Evolutionary conservation across 2,888 invertebrate species (phyloP).

Genomic region (Lysandra coridon): DNA sequence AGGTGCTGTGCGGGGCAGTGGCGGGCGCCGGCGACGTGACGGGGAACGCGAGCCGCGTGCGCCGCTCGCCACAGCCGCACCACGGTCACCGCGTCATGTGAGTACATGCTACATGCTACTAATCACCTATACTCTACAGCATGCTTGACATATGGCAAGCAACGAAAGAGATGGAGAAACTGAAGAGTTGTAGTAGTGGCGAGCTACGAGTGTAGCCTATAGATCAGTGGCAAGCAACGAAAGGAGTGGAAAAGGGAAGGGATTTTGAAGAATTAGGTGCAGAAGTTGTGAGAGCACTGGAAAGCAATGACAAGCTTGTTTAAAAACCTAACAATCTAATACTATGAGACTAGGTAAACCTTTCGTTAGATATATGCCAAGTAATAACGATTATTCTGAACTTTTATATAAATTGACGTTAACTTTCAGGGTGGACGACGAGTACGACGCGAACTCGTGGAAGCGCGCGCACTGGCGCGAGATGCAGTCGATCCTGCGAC

Average conservation of each 20-base stretch:
- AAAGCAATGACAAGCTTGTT: too few species aligned
- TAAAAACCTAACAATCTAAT: too few species aligned
- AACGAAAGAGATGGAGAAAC: too few species aligned
- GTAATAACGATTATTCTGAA: background rate
- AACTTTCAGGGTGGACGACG: conserved; percentile 65
- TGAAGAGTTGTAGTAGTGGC: background rate
- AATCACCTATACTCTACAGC: background rate
- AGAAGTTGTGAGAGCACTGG: too few species aligned
- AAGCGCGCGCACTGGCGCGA: conserved; percentile 82
- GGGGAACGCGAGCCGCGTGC: conserved; percentile 73
- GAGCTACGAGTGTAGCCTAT: background rate
- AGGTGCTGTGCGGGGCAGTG: conserved; percentile 79
- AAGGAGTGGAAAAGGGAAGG: too few species aligned
- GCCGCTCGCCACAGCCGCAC: conserved; percentile 62
- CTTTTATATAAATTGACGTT: background rate
- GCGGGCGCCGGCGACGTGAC: conserved; percentile 73
- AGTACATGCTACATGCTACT: conserved; percentile 43
- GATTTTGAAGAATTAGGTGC: too few species aligned
- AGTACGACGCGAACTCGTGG: conserved; percentile 70
- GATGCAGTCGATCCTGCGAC: conserved; percentile 82
- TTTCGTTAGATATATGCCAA: background rate
- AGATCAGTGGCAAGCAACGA: background rate
- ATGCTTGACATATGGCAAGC: too few species aligned
- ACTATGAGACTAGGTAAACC: too few species aligned
- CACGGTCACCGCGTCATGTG: conserved; percentile 68